Conservation (phyloP, 2,797 vertebrate species). For the Ctenochaetus hawaiiensis region DNA sequence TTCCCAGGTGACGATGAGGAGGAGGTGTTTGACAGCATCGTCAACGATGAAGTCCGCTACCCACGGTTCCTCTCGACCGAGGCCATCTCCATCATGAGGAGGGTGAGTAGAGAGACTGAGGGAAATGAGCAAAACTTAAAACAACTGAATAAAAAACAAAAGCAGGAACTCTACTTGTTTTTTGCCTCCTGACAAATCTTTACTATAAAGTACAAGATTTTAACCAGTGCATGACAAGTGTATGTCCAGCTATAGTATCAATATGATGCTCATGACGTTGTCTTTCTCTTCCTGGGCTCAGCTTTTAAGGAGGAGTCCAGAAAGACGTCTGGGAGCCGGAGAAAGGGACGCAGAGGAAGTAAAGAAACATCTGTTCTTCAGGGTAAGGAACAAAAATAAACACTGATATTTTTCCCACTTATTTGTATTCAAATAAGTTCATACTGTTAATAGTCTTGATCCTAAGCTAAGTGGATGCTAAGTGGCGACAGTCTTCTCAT, state of each 20-base stretch:
- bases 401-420: neutral
- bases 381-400: conserved; percentile 83
- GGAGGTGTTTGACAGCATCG: conserved; percentile 99
- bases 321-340: conserved; percentile 94
- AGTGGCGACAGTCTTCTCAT: too few relatives aligned
- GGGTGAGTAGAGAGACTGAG: conserved; percentile 83
- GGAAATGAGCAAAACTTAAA: neutral
- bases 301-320: conserved; percentile 96
- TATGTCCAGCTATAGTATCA: neutral
- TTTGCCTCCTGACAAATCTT: too few relatives aligned
- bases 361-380: conserved; percentile 97
- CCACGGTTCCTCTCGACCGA: conserved; percentile 97
- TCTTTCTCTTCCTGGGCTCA: conserved; percentile 62
- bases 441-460: too few relatives aligned
- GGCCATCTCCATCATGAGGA: conserved; percentile 99
- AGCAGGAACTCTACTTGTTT: too few relatives aligned
- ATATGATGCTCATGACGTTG: neutral
- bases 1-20: conserved; percentile 99
- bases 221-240: neutral
- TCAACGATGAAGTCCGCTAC: conserved; percentile 99
- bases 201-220: neutral
- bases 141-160: too few relatives aligned
- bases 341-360: conserved; percentile 98
- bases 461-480: too few relatives aligned
- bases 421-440: too few relatives aligned